Evolutionary conservation across 2,797 vertebrate species (phyloP), one percentile per base, ranked within the genome.

Genomic region (Peromyscus aztecus): DNA sequence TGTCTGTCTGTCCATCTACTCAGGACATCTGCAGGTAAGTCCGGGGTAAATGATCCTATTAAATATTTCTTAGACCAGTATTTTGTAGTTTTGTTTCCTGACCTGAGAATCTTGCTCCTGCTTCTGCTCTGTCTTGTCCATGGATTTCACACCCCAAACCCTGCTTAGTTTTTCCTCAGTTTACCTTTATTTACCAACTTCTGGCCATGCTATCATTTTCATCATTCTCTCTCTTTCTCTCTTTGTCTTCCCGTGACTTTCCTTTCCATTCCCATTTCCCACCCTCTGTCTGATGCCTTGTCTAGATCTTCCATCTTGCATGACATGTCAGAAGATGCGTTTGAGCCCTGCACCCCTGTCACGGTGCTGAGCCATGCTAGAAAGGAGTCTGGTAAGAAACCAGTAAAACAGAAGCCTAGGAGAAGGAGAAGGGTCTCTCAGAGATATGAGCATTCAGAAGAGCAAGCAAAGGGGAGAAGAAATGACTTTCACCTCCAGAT

Each of bases 21-120:
- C 99, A 99, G 99, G 99, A 99, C 98, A 99, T 99, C 97, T 99
- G 99, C 99, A 99, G 99, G 99, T 99, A 98, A 94, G 99, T 98
- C 89, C 69, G 86, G 84, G 96, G 83, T 89, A 93, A 95, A 93
- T 43, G 63, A 43, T 73, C 91, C 1, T 92, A 4, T 57, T 96
- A 55, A 75, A 61, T 34, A 21, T 34, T 46, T 21, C 89, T 82
- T 61, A 63, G 37, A 19, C 16, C 49, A 83, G 34, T 75, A 94
- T 71, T 85, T 86, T 49, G 40, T 82, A 37, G 34, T 77, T 85
- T 71, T 63, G 40, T 40, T 82, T 85, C 95, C 75, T 93, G 2
- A 91, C 40, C 73, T 85, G 93, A 94, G 91, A 65, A 85, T 91
- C 43, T 96, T 23, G 97, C 71, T 98, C 63, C 94, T 97, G 94